phyloP scores from a whole-genome alignment of 1,140 invertebrate species.

The Brevipalpus yothersi region DNA sequence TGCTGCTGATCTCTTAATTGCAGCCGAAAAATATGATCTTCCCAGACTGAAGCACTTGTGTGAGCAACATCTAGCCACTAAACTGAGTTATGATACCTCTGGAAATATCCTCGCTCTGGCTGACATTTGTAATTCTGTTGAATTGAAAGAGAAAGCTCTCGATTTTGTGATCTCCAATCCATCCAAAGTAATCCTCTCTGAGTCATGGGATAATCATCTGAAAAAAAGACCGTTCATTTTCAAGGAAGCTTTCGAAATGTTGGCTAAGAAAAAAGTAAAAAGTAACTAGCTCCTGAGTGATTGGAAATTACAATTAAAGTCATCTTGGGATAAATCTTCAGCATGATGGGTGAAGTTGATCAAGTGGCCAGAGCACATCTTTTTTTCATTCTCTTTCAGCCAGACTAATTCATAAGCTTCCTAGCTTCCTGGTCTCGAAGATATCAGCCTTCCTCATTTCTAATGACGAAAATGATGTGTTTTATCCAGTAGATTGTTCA shows the following conservation, averaged over 20 bases:
- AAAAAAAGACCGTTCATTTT: background rate
- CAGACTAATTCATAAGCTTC: too few species aligned
- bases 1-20: constrained; percentile 5
- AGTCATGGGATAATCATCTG: background rate
- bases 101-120: background rate
- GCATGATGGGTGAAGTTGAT: too few species aligned
- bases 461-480: too few species aligned
- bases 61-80: constrained; percentile 1
- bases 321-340: too few species aligned
- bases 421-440: too few species aligned
- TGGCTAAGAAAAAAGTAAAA: background rate
- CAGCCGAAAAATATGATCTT: constrained; percentile 11
- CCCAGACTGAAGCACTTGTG: constrained; percentile 4
- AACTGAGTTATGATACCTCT: background rate
- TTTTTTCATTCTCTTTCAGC: too few species aligned
- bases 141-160: background rate
- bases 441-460: too few species aligned
- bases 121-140: background rate
- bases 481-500: too few species aligned
- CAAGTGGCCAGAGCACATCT: too few species aligned
- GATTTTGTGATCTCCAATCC: background rate
- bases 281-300: too few species aligned
- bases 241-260: background rate
- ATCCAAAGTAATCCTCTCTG: background rate
- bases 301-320: too few species aligned